Base-by-base conservation (phyloP, 2,888 invertebrate species). In the Stenodema calcarata region DNA sequence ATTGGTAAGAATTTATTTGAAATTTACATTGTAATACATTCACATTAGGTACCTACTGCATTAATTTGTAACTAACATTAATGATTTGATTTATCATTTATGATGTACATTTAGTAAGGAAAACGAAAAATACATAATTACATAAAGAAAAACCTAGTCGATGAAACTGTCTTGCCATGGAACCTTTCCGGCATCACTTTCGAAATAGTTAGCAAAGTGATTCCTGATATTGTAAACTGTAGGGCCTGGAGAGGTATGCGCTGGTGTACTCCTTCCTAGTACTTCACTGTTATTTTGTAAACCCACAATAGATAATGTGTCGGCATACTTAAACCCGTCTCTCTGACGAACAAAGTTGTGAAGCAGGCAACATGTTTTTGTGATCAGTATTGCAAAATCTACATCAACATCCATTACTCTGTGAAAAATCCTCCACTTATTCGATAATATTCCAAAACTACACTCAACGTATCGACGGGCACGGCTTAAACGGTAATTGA, bases 371-470 rank as follows among this genome's bases (percentile, higher is more conserved):
- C 87, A 87, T n/a, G 83, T 83, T 84, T 84, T 84, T 16, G 84
- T 69, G 28, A 84, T 84, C 69, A 16, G n/a, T 28, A 73, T 70
- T 42, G 83, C 83, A 16, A 87, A 62, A 73, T 82, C 35, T 42
- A 44, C 27, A 18, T 85, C 41, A n/a, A 87, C 69, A 85, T 87
- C 54, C 18, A 87, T 23, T 6, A 85, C 84, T 3, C 85, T 80
- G 44, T 88, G 87, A 23, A 88, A 88, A 62, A 87, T 86, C 86
- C 87, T 44, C 87, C 87, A 88, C 44, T 75, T 73, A 18, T 79
- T 87, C 14, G 73, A 27, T 9, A 80, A 73, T 41, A 70, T 76
- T 27, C 73, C 44, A 41, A 54, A 50, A 78, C 44, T 42, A 35
- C 69, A 69, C 69, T 83, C 83, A 12, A 83, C 42, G 16, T 23